Base-by-base conservation (phyloP, 1,140 invertebrate species). In the Stenopsyche tienmushanensis region DNA sequence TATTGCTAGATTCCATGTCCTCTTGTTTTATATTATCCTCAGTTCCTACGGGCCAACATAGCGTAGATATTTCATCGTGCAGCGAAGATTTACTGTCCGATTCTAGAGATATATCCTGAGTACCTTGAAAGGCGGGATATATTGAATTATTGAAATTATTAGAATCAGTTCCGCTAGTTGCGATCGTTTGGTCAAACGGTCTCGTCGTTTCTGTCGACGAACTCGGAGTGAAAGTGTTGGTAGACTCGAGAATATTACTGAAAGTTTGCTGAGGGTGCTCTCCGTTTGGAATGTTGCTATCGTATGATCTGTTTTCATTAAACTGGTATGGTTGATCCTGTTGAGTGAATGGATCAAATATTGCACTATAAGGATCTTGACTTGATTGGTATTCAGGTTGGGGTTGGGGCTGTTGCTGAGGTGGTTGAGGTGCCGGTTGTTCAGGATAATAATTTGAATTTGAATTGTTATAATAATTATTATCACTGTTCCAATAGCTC, bases 401-500 rank as follows among this genome's bases (percentile, higher is more conserved):
- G 21, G 26, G 23, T 3, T 68, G 29, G 5, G 29, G 29, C 29
- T 34, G 29, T 34, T 34, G 29, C 13, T 34, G 29, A 34, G 29
- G 29, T 7, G 13, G 29, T 34, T 34, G 29, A 7, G 29, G 29
- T 7, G 13, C 13, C 13, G 5, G 29, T 34, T 34, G 64, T 34
- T 74, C 75, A 0, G 73, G 67, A 71, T 77, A 80, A 24, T 73
- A 67, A 21, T 54, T 52, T 2, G 60, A 55, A 41, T 66, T 64
- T 3, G 66, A n/a, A 50, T 75, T 77, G 0, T 73, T 66, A 67
- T 77, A 80, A 41, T 73, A 73, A 15, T 75, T 67, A 70, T 75
- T 78, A 68, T 77, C 79, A 9, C 72, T 53, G 7, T 73, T 60
- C 54, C 75, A 73, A 64, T 76, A 78, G 20, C 72, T 73, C 58